Conservation (phyloP, 2,797 vertebrate species). For the Micromesistius poutassou region DNA sequence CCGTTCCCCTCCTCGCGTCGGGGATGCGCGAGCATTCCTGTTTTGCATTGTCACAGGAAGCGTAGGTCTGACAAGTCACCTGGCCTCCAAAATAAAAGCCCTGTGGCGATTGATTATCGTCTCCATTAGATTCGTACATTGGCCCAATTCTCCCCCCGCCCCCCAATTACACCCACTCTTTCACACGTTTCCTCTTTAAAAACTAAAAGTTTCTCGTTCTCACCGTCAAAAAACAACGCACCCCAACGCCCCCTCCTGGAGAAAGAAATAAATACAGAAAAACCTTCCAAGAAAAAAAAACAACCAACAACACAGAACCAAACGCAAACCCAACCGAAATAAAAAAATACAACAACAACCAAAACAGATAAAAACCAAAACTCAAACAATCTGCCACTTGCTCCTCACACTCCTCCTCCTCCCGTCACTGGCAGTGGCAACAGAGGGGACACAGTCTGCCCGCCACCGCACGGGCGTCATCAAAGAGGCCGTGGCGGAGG, state of each 20-base stretch:
- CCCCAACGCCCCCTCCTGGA: conserved; percentile 65
- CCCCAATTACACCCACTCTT: conserved; percentile 34
- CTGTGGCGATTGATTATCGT: conserved; percentile 98
- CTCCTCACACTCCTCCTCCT: conserved; percentile 26
- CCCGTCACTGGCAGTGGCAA: conserved; percentile 98
- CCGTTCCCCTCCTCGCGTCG: conserved; percentile 84
- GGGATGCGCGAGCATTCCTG: conserved; percentile 95
- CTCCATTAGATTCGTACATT: conserved; percentile 74
- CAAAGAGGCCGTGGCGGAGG: conserved; percentile 99
- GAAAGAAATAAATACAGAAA: conserved; percentile 80
- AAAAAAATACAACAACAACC: conserved; percentile 63
- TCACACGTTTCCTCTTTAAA: too few relatives aligned
- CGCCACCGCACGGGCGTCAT: conserved; percentile 86
- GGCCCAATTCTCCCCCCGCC: conserved; percentile 54
- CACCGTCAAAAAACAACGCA: conserved; percentile 99
- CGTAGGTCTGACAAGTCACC: conserved; percentile 86
- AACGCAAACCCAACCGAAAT: conserved; percentile 45
- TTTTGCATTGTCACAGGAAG: conserved; percentile 88
- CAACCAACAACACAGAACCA: conserved; percentile 67
- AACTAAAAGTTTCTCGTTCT: conserved; percentile 96
- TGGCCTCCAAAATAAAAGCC: conserved; percentile 87
- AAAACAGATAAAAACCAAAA: conserved; percentile 79
- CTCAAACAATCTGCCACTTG: conserved; percentile 61
- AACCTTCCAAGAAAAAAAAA: conserved; percentile 28
- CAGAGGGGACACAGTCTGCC: conserved; percentile 99